Base-by-base conservation (phyloP, 2,888 invertebrate species). In the Pheosia gnoma region DNA sequence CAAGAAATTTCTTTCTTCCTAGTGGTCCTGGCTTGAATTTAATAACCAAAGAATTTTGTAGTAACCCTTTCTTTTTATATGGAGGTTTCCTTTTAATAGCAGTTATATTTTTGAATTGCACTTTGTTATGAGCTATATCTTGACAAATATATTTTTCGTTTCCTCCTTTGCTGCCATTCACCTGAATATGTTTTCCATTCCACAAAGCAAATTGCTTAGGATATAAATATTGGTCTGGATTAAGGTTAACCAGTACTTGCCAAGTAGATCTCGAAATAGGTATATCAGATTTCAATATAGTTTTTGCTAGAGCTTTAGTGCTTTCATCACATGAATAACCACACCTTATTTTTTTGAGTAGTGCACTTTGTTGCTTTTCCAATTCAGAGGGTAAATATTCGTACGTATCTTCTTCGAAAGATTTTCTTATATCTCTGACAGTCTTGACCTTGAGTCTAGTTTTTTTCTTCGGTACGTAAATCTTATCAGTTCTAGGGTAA, bases 1-100 rank as follows among this genome's bases (percentile, higher is more conserved):
- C 94, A 39, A 95, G 83, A 59, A 78, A 62, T 58, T 77, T 81
- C 82, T 95, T 95, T 75, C 86, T 94, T 59, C 86, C 82, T 56
- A 95, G 80, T 4, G 95, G 95, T 0, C 95, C 95, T 4, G 95
- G 94, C 76, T 91, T 94, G 78, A 95, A 95, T 73, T 88, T 89
- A 10, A 94, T 71, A 63, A 79, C 75, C 63, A 89, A 75, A 2
- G 91, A 90, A 75, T 85, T 83, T 54, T 80, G 75, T 64, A 91
- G 71, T 51, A 90, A 83, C 2, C 81, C 71, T 77, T 80, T 87
- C 65, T 73, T 86, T 74, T 72, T 80, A 54, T 63, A 67, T 47
- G 55, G n/a, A 56, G 52, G 13, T 10, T 70, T 75, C 45, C 66
- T 75, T 67, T 75, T 79, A 7, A 53, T 61, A 41, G 4, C 10